Conservation (phyloP, 1,140 invertebrate species). For the Marisa cornuarietis region DNA sequence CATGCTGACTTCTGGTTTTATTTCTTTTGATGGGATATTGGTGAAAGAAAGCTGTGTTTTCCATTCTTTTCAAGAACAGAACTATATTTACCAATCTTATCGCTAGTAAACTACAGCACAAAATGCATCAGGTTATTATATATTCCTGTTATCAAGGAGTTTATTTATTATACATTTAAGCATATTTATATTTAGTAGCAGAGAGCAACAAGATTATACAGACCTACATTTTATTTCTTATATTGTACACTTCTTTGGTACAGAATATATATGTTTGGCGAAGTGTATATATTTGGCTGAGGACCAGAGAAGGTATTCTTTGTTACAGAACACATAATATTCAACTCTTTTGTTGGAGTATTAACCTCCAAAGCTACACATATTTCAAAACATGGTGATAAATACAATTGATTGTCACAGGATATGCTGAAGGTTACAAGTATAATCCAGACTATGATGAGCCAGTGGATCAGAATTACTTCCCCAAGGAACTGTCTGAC, state of each 20-base stretch:
- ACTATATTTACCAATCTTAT: no score
- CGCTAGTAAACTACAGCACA: no score
- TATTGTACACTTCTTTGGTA: not conserved
- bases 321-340: not conserved
- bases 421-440: slow-evolving; percentile 68
- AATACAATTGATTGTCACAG: slow-evolving; percentile 37
- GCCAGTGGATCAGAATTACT: slow-evolving; percentile 57
- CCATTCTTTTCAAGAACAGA: no score
- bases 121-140: no score
- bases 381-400: not conserved
- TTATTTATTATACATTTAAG: no score
- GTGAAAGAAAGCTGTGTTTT: not conserved
- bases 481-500: slow-evolving; percentile 50
- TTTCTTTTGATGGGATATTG: not conserved
- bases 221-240: no score
- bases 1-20: no score
- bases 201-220: no score
- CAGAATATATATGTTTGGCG: not conserved
- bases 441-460: slow-evolving; percentile 51
- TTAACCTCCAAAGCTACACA: not conserved
- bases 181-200: not conserved
- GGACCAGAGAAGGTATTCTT: not conserved
- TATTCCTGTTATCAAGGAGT: no score
- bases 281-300: no score
- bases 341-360: not conserved